A percentile compares a stretch with the other conserved stretches of the same genome.
Conservation (phyloP, 2,113 vertebrate species). For the Pelobates fuscus region DNA sequence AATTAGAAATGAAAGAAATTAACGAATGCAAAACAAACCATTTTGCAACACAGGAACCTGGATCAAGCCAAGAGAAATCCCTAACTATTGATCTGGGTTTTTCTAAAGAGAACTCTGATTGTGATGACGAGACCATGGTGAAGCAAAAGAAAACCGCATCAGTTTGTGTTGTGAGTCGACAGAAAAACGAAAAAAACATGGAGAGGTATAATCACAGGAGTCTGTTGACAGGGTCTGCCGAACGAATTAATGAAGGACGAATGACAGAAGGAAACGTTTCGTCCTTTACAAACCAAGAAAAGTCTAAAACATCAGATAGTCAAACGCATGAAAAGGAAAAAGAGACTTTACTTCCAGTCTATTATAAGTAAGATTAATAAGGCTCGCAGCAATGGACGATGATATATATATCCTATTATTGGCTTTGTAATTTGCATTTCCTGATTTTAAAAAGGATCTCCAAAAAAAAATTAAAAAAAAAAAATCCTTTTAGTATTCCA, state of each 20-base stretch:
- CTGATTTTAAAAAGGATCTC: too few species aligned
- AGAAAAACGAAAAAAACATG: constrained; percentile 44
- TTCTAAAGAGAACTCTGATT: constrained; percentile 41
- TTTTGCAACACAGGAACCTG: constrained; percentile 28
- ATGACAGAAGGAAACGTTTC: constrained; percentile 57
- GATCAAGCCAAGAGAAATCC: constrained; percentile 15
- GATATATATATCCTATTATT: too few species aligned
- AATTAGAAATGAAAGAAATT: not conserved
- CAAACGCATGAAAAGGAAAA: constrained; percentile 10
- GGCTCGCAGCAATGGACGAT: too few species aligned
- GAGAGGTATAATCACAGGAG: constrained; percentile 58
- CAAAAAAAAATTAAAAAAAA: too few species aligned
- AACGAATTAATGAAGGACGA: constrained; percentile 60
- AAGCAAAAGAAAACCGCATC: constrained; percentile 63
- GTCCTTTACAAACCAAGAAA: constrained; percentile 46
- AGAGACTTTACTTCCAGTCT: constrained; percentile 62
- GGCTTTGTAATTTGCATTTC: too few species aligned
- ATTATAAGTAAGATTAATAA: constrained; percentile 60
- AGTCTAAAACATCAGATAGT: constrained; percentile 38
- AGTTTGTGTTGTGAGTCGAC: constrained; percentile 63
- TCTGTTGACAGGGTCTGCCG: constrained; percentile 55
- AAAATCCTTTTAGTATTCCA: too few species aligned
- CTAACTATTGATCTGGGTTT: too few species aligned
- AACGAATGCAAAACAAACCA: not conserved
- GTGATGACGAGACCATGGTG: constrained; percentile 58